Conservation (phyloP, 2,797 vertebrate species). For the Rousettus madagascariensis region DNA sequence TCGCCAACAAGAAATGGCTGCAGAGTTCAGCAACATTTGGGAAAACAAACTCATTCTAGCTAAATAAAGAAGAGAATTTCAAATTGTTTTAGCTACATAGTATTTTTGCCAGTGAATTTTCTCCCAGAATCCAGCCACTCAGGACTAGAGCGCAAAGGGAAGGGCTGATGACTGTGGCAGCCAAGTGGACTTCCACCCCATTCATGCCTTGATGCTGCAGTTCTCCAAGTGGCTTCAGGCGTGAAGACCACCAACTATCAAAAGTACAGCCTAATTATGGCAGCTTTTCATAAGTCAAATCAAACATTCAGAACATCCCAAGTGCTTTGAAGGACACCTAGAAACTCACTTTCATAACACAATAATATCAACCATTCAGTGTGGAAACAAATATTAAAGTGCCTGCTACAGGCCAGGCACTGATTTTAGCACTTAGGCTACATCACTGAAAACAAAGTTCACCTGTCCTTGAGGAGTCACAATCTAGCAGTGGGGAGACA, state of each 20-base stretch:
- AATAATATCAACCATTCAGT: not conserved
- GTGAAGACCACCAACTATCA: not conserved
- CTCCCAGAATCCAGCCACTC: not conserved
- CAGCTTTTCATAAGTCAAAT: not conserved
- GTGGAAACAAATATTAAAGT: not conserved
- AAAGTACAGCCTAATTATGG: not conserved
- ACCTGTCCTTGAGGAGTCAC: not conserved
- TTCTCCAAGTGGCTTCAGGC: not conserved
- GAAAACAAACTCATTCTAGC: not conserved
- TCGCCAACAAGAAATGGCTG: not conserved
- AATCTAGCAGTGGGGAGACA: not conserved
- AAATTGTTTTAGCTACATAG: not conserved
- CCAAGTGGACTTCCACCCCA: not conserved
- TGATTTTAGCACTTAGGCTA: not conserved
- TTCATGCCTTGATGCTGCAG: not conserved
- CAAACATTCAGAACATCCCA: not conserved
- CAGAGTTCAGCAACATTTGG: not conserved
- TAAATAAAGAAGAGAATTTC: not conserved
- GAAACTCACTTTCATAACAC: not conserved
- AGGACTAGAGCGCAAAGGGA: not conserved
- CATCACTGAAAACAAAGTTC: not conserved
- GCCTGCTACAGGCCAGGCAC: not conserved
- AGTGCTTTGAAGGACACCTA: not conserved
- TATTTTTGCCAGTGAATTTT: not conserved
- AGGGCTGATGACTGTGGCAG: not conserved